phyloP scores from a whole-genome alignment of 2,888 invertebrate species.

The Smittia sp. region DNA sequence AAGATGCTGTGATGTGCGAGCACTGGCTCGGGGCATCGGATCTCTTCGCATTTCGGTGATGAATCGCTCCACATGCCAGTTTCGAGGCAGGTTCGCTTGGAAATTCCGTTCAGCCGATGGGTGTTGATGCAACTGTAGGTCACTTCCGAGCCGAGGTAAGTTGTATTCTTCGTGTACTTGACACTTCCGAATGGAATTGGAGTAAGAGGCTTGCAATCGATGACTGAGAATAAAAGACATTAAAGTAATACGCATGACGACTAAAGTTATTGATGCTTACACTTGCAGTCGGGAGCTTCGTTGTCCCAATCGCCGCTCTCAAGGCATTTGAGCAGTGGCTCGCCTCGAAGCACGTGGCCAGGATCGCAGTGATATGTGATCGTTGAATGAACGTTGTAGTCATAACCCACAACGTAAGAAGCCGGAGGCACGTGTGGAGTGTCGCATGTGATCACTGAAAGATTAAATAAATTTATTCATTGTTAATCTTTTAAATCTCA shows the following conservation, averaged over 20 bases:
- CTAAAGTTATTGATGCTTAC: slow-evolving; percentile 62
- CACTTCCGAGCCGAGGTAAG: slow-evolving; percentile 77
- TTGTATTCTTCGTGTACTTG: slow-evolving; percentile 73
- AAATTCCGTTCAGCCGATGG: slow-evolving; percentile 73
- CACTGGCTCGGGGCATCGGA: slow-evolving; percentile 80
- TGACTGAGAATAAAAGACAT: slow-evolving; percentile 58
- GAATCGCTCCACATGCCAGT: slow-evolving; percentile 79
- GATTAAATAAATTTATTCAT: too few species aligned
- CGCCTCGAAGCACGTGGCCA: slow-evolving; percentile 76
- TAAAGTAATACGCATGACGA: too few species aligned
- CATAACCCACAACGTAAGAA: slow-evolving; percentile 84
- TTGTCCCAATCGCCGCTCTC: slow-evolving; percentile 81
- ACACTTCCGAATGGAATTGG: slow-evolving; percentile 74
- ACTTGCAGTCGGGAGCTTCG: slow-evolving; percentile 77
- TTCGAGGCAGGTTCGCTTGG: slow-evolving; percentile 68
- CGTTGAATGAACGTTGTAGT: slow-evolving; percentile 81
- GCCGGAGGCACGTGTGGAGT: slow-evolving; percentile 83
- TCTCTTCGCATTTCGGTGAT: slow-evolving; percentile 87
- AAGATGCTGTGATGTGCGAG: slow-evolving; percentile 81
- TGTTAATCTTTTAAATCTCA: slow-evolving; percentile 26
- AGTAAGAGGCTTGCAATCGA: slow-evolving; percentile 84
- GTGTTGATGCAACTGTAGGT: slow-evolving; percentile 76
- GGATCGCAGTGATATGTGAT: slow-evolving; percentile 86
- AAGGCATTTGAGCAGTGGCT: slow-evolving; percentile 66
- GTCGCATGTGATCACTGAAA: slow-evolving; percentile 78